Evolutionary conservation across 2,888 invertebrate genomes (phyloP).

Genomic region (Erebia aethiops): DNA sequence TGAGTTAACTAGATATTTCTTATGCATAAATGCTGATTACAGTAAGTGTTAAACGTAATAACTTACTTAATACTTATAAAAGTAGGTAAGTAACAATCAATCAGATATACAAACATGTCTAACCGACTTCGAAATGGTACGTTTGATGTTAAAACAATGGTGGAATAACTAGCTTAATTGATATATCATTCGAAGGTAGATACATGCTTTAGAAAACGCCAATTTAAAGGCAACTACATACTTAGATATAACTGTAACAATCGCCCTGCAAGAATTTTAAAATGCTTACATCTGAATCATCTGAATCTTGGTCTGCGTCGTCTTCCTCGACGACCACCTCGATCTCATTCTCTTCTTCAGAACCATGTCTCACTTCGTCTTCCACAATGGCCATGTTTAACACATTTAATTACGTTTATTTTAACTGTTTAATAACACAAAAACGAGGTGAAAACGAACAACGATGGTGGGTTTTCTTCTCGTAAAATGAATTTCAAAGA

Average conservation of each 20-base stretch:
- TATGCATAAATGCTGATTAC: no score
- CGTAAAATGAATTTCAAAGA: no score
- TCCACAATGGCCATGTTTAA: conserved; percentile 74
- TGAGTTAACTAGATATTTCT: no score
- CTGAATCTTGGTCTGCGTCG: conserved; percentile 71
- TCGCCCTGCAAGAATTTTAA: conserved; percentile 1
- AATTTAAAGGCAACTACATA: not conserved
- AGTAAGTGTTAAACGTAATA: no score
- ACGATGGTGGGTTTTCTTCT: conserved; percentile 45
- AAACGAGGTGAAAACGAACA: conserved; percentile 33
- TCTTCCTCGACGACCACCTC: conserved; percentile 75
- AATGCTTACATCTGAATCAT: conserved; percentile 71
- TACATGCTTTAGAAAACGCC: not conserved
- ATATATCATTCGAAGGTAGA: not conserved
- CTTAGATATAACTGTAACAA: conserved; percentile 28
- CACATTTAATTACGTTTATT: conserved; percentile 45
- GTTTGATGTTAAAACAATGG: no score
- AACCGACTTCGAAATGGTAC: no score
- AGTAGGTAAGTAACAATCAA: no score
- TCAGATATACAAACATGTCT: no score
- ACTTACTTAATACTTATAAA: no score
- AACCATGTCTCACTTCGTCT: conserved; percentile 75
- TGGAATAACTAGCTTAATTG: not conserved
- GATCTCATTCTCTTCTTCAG: conserved; percentile 76
- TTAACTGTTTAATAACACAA: conserved; percentile 62